Evolutionary conservation across 2,113 vertebrate genomes (phyloP), one percentile per base, ranked within the genome.

Genomic region (Stigmatopora argus): DNA sequence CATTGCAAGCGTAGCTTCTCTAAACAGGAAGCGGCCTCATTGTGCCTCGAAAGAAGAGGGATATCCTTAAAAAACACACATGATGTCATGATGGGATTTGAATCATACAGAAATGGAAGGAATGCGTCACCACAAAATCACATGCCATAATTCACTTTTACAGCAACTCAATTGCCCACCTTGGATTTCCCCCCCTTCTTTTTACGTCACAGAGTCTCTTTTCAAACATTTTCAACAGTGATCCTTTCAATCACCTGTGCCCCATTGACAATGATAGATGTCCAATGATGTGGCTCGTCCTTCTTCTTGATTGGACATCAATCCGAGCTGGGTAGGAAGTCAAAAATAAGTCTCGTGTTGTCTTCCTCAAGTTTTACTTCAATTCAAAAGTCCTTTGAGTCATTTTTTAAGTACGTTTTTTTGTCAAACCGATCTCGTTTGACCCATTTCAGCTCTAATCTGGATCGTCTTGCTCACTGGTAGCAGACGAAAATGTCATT

Each of bases 1-100:
- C 66, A 61, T 67, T 60, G 69, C 64, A 62, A 31, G 78, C 8
- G 46, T 65, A 56, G 67, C 79, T 81, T 77, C 80, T 89, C 85
- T 76, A 90, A 91, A 91, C 90, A 92, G 90, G 90, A 92, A 89
- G 80, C 77, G 60, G 53, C 73, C 80, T 90, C 86, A 90, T 92
- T 92, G 90, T 91, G 79, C 86, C 84, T 88, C 15, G 81, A 87
- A 81, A 88, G 75, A 87, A 85, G 73, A 79, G 83, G 86, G 89
- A 90, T 89, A 89, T 91, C 90, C 90, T 91, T 89, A 81, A 88
- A 84, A 85, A 88, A 79, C 76, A 88, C 83, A 68, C 81, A 86
- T 90, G 89, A 90, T 69, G 87, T 89, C 89, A 91, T 45, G 78
- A 66, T 64, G 34, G 66, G 71, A 78, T 64, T 18, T 63, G 82